These are phyloP conservation scores for Anguilla marmorata DNA, from an alignment of 2,797 vertebrate genomes.

Conservation along the genomic window DNA sequence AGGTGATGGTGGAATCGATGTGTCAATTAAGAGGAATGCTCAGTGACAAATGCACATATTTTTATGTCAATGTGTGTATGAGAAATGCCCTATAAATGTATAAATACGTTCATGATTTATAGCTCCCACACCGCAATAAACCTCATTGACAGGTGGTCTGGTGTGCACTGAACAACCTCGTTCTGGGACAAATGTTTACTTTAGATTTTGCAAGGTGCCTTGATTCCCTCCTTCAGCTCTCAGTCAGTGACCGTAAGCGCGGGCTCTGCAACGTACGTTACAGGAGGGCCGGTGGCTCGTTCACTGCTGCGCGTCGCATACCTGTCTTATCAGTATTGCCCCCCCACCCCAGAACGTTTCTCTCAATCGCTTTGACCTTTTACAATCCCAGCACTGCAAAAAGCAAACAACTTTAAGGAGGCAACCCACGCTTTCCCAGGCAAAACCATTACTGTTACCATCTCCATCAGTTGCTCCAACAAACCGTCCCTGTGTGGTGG, in stretches of 20 bases:
- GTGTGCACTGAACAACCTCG: not conserved
- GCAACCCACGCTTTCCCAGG: not conserved
- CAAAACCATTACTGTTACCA: not conserved
- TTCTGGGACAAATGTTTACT: not conserved
- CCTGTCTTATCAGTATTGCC: constrained; percentile 18
- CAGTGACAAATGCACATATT: not conserved
- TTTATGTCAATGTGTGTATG: not conserved
- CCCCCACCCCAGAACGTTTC: not conserved
- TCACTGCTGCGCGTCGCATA: not conserved
- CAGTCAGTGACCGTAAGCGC: not conserved
- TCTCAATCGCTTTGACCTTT: constrained; percentile 25
- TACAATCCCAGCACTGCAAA: constrained; percentile 4
- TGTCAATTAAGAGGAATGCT: not conserved
- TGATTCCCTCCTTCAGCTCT: not conserved
- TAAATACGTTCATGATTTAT: not conserved
- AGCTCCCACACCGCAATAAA: not conserved
- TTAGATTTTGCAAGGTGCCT: not conserved
- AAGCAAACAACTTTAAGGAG: not conserved
- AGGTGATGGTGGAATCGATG: not conserved
- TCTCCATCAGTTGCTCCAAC: not conserved
- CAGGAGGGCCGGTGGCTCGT: not conserved
- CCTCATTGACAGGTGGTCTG: not conserved
- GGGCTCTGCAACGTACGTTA: not conserved
- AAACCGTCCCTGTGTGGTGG: not conserved
- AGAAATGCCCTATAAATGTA: not conserved